These are phyloP conservation scores for Chascanopsetta lugubris DNA, from an alignment of 2,113 vertebrate genomes.

Conservation along the genomic window DNA sequence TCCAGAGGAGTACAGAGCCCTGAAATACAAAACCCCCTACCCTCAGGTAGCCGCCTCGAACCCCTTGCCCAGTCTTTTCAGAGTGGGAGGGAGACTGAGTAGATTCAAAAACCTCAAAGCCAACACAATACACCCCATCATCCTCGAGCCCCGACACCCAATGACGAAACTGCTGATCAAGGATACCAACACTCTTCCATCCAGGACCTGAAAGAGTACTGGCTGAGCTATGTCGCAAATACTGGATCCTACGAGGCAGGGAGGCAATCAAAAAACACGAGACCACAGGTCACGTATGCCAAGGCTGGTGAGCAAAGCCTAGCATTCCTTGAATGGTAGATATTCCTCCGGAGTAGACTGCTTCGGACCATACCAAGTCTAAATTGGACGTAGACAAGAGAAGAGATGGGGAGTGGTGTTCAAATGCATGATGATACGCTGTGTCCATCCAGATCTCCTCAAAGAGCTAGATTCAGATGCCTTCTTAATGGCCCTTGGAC, in stretches of 20 bases:
- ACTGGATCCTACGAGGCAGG: too few species aligned
- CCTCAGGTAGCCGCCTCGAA: neutral
- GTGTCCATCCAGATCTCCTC: neutral
- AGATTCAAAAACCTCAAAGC: too few species aligned
- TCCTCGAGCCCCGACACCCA: too few species aligned
- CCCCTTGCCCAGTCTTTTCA: neutral
- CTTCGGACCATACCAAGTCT: neutral
- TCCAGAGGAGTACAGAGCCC: neutral
- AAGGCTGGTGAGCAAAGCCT: too few species aligned
- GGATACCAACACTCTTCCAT: too few species aligned
- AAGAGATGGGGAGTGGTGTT: constrained; percentile 1
- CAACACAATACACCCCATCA: too few species aligned
- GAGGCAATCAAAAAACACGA: too few species aligned
- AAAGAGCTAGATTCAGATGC: neutral
- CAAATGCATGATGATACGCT: neutral
- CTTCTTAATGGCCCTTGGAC: neutral
- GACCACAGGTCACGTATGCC: too few species aligned
- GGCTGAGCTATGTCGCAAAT: too few species aligned
- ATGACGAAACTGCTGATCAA: too few species aligned
- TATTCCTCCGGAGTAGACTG: neutral
- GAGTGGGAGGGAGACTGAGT: neutral
- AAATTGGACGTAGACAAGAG: neutral
- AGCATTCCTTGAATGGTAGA: neutral
- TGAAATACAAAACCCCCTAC: neutral
- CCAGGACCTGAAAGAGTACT: too few species aligned